Evolutionary conservation across 2,888 invertebrate genomes (phyloP).

Genomic region (Drosophila monieri): DNA sequence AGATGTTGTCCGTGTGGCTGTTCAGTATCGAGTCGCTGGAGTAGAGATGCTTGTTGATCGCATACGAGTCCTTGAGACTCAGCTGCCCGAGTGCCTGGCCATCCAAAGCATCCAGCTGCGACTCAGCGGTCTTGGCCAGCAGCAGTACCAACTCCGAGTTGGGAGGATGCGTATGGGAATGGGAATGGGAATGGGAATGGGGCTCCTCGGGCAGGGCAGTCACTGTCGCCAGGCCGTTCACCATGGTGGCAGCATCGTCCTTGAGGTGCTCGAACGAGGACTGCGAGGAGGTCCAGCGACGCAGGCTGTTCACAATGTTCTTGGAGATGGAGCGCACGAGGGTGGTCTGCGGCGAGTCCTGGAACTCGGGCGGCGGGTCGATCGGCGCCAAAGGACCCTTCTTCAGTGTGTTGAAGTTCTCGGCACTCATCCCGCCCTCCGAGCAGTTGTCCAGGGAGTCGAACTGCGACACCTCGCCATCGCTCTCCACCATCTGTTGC

Average conservation of each 20-base stretch:
- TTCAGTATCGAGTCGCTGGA: slow-evolving; percentile 83
- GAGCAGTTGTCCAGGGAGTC: slow-evolving; percentile 90
- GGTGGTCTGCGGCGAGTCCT: slow-evolving; percentile 85
- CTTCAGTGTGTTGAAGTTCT: slow-evolving; percentile 92
- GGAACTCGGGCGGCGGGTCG: slow-evolving; percentile 94
- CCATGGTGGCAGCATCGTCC: slow-evolving; percentile 59
- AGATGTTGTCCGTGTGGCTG: slow-evolving; percentile 82
- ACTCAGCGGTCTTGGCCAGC: slow-evolving; percentile 23
- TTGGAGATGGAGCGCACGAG: slow-evolving; percentile 81
- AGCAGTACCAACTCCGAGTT: slow-evolving; percentile 55
- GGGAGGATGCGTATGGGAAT: neutral
- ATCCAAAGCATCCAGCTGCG: slow-evolving; percentile 28
- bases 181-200: neutral
- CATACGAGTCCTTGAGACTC: slow-evolving; percentile 79
- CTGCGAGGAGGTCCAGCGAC: slow-evolving; percentile 82
- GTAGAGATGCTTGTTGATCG: slow-evolving; percentile 81
- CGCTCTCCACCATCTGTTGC: slow-evolving; percentile 89
- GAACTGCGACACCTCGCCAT: slow-evolving; percentile 91
- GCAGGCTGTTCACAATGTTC: slow-evolving; percentile 77
- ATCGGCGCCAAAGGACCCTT: slow-evolving; percentile 90
- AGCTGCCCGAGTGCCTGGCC: slow-evolving; percentile 51
- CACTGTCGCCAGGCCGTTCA: slow-evolving; percentile 34
- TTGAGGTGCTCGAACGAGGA: slow-evolving; percentile 82
- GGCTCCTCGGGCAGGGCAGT: slow-evolving; percentile 20
- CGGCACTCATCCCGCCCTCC: slow-evolving; percentile 90